Evolutionary conservation across 2,113 vertebrate species (phyloP), one percentile per base, ranked within the genome.

Genomic region (Oryzias celebensis): DNA sequence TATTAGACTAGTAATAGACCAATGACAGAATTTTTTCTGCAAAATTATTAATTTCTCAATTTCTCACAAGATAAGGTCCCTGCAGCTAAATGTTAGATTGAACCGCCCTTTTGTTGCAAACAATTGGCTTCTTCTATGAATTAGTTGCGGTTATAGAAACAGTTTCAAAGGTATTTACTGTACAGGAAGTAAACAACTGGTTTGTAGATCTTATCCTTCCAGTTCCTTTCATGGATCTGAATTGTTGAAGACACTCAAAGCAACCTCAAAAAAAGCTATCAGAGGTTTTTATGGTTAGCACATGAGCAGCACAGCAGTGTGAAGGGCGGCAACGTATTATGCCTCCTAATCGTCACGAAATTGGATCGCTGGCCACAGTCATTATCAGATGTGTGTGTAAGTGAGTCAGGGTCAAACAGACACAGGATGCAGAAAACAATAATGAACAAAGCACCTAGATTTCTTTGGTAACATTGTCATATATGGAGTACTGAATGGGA

Each of bases 241-340:
- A 52, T 68, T 52, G 53, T 54, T 51, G 45, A 20, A 58, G 41
- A 55, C 16, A 20, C 60, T 49, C 44, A 36, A 58, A 49, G 58
- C 51, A 28, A 31, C 58, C 10, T 48, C 22, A 20, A 15, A 22
- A 31, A 52, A 52, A 60, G 65, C 56, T 53, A 47, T n/a, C 43
- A 47, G 24, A 16, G 65, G 5, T 68, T 43, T 68, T 68, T 59
- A 52, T 36, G n/a, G 16, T 59, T 20, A 59, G 24, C 47, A 59
- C 49, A 68, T 1, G 15, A 51, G 44, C 49, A 45, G 41, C 48
- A 46, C 55, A 53, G 44, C n/a, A 51, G 18, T 42, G 54, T 65
- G 66, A 47, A 53, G 66, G 50, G 44, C 42, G 59, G 20, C 26
- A 41, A 36, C 49, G 52, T 43, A 59, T 59, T 41, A 53, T 31